Evolutionary conservation across 64 coral and sea anemone species (phyloP).

Genomic region (Montipora cactus): DNA sequence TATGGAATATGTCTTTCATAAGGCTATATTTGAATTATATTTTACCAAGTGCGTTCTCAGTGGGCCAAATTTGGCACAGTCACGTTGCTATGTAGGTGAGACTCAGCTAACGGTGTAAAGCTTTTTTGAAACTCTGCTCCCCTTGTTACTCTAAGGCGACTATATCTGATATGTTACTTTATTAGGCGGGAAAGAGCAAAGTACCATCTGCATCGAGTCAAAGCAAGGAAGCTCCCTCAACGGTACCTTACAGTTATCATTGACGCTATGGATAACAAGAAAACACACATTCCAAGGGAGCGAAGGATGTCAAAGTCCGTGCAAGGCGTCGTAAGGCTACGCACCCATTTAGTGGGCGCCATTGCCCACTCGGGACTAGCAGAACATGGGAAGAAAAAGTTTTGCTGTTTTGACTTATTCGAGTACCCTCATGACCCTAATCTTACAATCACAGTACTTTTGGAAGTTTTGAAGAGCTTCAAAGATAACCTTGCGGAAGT

Average conservation of each 20-base stretch:
- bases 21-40: no score
- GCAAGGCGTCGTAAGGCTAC: not conserved
- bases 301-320: not conserved
- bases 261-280: constrained; percentile 56
- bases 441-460: not conserved
- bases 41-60: no score
- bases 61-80: not conserved
- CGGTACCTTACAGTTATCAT: constrained; percentile 25
- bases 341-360: not conserved
- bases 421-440: not conserved
- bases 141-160: no score
- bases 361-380: not conserved
- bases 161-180: not conserved
- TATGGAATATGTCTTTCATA: no score
- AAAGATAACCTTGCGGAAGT: not conserved
- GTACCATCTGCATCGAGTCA: constrained; percentile 25
- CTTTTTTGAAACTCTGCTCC: not conserved
- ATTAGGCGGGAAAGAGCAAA: constrained; percentile 14
- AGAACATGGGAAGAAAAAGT: not conserved
- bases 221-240: not conserved
- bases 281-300: constrained; percentile 9
- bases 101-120: not conserved
- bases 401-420: not conserved
- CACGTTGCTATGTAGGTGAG: no score
- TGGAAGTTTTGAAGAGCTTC: not conserved